Evolutionary conservation across 1,140 invertebrate genomes (phyloP), one percentile per base, ranked within the genome.

Genomic region (Plodia interpunctella): DNA sequence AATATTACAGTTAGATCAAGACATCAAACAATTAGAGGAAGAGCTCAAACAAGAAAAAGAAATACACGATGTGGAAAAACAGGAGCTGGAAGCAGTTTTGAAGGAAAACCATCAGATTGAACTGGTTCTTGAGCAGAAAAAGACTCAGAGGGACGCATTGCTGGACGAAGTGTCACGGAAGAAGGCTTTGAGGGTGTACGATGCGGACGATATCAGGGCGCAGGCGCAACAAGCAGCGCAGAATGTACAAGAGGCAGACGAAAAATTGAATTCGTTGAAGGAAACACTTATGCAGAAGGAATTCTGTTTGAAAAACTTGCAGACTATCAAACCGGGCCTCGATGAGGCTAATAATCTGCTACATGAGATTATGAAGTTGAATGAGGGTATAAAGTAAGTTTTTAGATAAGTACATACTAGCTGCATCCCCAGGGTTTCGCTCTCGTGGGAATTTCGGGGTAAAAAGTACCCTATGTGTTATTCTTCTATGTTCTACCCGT

Each of bases 151-250:
- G 38, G 86, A 87, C 57, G 66, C 68, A 0, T 17, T 86, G 19
- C n/a, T 79, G 0, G 66, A 68, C n/a, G 83, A 87, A 64, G 70
- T 86, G 17, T 70, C 77, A 10, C 78, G 81, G 53, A 82, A 76
- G 17, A 70, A 68, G 50, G 77, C 78, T 5, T 51, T 83, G 3
- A 80, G 78, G 52, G 83, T 88, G 0, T 80, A 83, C 30, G 83
- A 88, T 59, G 83, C 80, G 0, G 80, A 88, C 5, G 83, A 88
- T 58, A 80, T 88, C 28, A 69, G 66, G 51, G 70, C 74, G 0
- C 78, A 85, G 54, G 78, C 64, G 0, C 70, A 77, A 50, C 78
- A 80, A 59, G 75, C 80, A 0, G 58, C 63, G 0, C 72, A 78
- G 49, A 76, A 83, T 55, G 73, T 83, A 0, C 74, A 78, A 55